phyloP scores from a whole-genome alignment of 2,113 vertebrate species.

The Maccullochella peelii region DNA sequence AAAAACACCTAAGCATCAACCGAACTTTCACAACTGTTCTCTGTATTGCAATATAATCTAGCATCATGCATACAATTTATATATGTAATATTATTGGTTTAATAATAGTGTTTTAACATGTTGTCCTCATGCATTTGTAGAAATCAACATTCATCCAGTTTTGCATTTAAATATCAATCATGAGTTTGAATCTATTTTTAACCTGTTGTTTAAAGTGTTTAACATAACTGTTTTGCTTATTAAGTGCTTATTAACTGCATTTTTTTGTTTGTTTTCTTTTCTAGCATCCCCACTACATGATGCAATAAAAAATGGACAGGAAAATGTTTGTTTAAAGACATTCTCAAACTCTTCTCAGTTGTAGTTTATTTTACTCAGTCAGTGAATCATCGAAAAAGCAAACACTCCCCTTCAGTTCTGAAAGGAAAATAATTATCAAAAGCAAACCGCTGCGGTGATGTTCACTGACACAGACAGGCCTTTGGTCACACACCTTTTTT shows the following conservation, averaged over 20 bases:
- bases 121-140: not conserved
- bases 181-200: not conserved
- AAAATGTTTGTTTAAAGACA: slow-evolving; percentile 42
- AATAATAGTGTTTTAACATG: not conserved
- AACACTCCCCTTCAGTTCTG: slow-evolving; percentile 66
- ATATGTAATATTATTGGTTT: not conserved
- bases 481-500: slow-evolving; percentile 52
- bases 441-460: slow-evolving; percentile 23
- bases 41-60: not conserved
- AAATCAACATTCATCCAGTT: slow-evolving; percentile 17
- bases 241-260: not conserved
- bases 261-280: not conserved
- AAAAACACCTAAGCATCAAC: no score
- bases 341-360: slow-evolving; percentile 68
- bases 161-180: not conserved
- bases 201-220: not conserved
- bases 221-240: not conserved
- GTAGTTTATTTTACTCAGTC: slow-evolving; percentile 78
- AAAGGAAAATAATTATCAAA: slow-evolving; percentile 44
- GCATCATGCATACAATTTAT: not conserved
- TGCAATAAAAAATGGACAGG: slow-evolving; percentile 33
- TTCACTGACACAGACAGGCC: slow-evolving; percentile 21
- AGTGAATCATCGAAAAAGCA: slow-evolving; percentile 72
- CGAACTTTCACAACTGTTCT: not conserved
- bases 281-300: not conserved